phyloP scores from a whole-genome alignment of 2,797 vertebrate genomes.

The Alauda arvensis region DNA sequence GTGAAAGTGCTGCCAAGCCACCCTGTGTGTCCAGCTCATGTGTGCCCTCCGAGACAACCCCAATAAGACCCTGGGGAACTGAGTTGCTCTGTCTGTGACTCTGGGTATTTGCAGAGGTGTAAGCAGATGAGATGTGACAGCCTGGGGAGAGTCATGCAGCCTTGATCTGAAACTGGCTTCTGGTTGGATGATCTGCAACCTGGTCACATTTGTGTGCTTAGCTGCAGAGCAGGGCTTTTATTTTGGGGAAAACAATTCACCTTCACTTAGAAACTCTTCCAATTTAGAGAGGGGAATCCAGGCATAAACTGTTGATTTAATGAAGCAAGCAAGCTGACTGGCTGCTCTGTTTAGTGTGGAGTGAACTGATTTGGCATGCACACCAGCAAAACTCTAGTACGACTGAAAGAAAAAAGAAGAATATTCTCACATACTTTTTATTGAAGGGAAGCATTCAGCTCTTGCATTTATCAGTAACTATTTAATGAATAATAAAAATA shows the following conservation, averaged over 20 bases:
- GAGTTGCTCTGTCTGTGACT: background rate
- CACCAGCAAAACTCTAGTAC: background rate
- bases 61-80: background rate
- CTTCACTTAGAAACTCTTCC: background rate
- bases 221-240: background rate
- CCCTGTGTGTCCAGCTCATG: fast-evolving
- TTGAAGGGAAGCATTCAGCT: background rate
- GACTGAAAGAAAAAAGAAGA: background rate
- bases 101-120: background rate
- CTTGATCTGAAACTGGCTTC: background rate
- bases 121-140: background rate
- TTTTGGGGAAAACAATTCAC: background rate
- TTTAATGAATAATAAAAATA: constrained; percentile 34
- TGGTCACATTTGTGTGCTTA: background rate
- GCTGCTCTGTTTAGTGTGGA: background rate
- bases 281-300: background rate
- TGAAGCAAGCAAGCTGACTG: background rate
- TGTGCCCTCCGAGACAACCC: background rate
- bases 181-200: background rate
- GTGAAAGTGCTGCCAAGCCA: background rate
- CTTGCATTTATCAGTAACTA: constrained; percentile 24
- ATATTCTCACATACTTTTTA: background rate
- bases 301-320: background rate
- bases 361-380: background rate
- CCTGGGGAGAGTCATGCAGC: background rate